Evolutionary conservation across 2,888 invertebrate species (phyloP), one percentile per base, ranked within the genome.

Genomic region (Luperina testacea): DNA sequence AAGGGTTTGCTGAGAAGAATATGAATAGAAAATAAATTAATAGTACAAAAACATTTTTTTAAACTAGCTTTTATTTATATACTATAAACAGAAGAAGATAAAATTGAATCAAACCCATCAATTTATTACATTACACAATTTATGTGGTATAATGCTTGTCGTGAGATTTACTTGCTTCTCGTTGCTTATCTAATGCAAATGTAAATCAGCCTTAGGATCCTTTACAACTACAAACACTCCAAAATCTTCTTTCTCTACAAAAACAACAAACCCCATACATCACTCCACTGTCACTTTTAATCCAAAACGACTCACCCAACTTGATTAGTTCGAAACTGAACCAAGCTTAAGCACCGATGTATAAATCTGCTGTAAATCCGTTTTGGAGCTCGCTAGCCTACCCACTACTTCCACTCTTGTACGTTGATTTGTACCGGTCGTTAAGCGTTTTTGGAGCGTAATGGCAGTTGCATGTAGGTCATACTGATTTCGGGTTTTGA

Each of bases 331-430:
- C 15, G 87, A 79, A 84, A 84, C 80, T 74, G 83, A 84, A 80
- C 75, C 75, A 53, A 67, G 74, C 83, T 86, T 72, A 86, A 86
- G 70, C 69, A 72, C 77, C 78, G 80, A 80, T 80, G 75, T 76
- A 86, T 86, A 88, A 88, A 86, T 86, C 87, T 82, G 69, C 77
- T 76, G 77, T 80, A 75, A 88, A 86, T 88, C 86, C 88, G 77
- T 80, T 88, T 67, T 53, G 82, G 63, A 75, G 51, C 71, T 73
- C 65, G 67, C 70, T 80, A 11, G 51, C 45, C 68, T 69, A 64
- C 57, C 76, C 82, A 72, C 83, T 76, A 83, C 82, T 83, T 85
- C 72, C 59, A 77, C 77, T 86, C 65, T 45, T 70, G 77, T 72
- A 74, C 72, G 83, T 83, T 80, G 85, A 88, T 85, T 85, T 88